Evolutionary conservation across 2,113 vertebrate genomes (phyloP).

Genomic region (Gymnobelideus leadbeateri): DNA sequence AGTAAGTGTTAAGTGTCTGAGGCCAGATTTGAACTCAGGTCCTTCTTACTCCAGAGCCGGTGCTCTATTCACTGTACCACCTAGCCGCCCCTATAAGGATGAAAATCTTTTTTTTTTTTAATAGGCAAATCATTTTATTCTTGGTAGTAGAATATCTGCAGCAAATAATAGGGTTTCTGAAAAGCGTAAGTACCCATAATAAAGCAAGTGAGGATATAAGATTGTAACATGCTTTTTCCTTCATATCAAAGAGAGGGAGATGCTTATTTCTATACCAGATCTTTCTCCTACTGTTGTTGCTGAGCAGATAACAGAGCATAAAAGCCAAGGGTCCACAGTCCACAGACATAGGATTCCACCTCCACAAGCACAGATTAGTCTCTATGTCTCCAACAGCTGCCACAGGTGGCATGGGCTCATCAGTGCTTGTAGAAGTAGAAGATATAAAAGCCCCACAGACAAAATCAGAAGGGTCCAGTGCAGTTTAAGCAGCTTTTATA

Average conservation of each 20-base stretch:
- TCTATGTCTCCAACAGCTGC: neutral
- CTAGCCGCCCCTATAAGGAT: too few relatives aligned
- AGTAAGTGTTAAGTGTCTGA: too few relatives aligned
- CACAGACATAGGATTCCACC: too few relatives aligned
- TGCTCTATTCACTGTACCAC: too few relatives aligned
- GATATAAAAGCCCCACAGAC: neutral
- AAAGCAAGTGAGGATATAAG: neutral
- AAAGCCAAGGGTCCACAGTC: too few relatives aligned
- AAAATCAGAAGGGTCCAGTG: neutral
- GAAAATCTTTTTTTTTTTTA: too few relatives aligned
- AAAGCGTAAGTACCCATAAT: neutral
- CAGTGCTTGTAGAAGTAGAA: neutral
- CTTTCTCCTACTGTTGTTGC: too few relatives aligned
- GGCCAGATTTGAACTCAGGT: too few relatives aligned
- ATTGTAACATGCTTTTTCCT: neutral
- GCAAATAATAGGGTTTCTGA: neutral
- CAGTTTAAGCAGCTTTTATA: neutral
- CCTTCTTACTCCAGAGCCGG: too few relatives aligned
- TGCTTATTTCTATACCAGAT: neutral
- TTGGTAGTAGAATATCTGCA: neutral
- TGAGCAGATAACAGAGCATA: too few relatives aligned
- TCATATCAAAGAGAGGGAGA: neutral
- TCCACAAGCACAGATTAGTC: neutral
- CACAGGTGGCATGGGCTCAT: neutral
- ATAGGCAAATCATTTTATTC: neutral